Conservation (phyloP, 2,113 vertebrate species). For the Jacana jacana region DNA sequence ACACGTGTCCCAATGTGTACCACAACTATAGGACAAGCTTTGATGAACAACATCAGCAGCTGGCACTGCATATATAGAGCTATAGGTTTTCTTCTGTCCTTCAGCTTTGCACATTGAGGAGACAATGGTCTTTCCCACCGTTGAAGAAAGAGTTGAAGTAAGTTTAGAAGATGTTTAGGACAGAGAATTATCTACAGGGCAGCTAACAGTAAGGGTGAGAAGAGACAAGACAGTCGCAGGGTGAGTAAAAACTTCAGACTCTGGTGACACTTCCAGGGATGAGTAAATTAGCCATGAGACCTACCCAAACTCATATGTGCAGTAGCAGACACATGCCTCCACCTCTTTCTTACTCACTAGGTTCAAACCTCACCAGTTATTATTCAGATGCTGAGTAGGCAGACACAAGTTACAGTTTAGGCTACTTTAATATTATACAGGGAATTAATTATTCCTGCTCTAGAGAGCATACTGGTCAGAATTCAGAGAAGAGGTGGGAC, state of each 20-base stretch:
- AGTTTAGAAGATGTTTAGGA: neutral
- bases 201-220: neutral
- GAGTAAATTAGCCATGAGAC: neutral
- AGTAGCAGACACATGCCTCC: neutral
- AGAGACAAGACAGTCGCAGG: neutral
- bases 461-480: neutral
- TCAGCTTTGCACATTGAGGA: neutral
- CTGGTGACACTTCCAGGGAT: accelerated
- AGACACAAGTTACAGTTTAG: neutral
- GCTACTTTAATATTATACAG: neutral
- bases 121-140: neutral
- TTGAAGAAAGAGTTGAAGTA: neutral
- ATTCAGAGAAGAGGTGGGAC: neutral
- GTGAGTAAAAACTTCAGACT: neutral
- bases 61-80: neutral
- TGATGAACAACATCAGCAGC: neutral
- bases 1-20: accelerated
- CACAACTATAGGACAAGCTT: neutral
- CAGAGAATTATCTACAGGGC: neutral
- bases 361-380: neutral
- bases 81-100: neutral
- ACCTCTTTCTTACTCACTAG: neutral
- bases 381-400: neutral
- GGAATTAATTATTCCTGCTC: neutral
- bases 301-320: neutral